Conservation (phyloP, 2,113 vertebrate species). For the Halcyon malimbica region DNA sequence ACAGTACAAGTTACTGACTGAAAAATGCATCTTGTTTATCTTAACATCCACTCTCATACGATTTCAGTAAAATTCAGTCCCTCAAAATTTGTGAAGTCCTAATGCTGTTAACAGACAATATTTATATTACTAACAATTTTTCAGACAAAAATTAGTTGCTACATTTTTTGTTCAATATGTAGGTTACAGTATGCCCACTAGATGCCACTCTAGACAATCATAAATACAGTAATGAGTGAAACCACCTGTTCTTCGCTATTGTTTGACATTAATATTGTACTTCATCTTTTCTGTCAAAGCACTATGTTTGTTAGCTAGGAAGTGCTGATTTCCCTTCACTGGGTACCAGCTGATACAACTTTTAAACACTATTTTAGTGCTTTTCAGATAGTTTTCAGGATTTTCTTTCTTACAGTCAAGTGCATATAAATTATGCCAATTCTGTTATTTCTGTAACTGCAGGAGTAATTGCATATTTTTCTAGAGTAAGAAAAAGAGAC, state of each 20-base stretch:
- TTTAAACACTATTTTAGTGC: background rate
- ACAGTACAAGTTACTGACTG: background rate
- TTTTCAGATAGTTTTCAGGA: background rate
- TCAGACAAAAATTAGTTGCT: background rate
- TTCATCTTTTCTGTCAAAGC: background rate
- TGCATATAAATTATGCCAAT: background rate
- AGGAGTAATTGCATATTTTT: background rate
- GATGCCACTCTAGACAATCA: background rate
- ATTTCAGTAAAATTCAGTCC: background rate
- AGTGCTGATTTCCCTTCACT: background rate
- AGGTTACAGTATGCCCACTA: background rate
- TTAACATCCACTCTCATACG: background rate
- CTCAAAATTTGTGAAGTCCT: background rate
- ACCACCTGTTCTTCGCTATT: background rate
- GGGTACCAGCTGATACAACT: background rate
- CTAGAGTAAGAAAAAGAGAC: background rate
- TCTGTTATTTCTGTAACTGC: background rate
- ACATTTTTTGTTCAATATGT: fast-evolving
- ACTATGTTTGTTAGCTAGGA: background rate
- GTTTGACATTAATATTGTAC: background rate
- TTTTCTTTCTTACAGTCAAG: background rate
- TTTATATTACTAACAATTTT: background rate
- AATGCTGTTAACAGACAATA: background rate
- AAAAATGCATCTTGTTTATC: background rate
- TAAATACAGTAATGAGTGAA: background rate